These are phyloP conservation scores for Aporophyla lueneburgensis DNA, from an alignment of 2,888 invertebrate species.

Conservation along the genomic window DNA sequence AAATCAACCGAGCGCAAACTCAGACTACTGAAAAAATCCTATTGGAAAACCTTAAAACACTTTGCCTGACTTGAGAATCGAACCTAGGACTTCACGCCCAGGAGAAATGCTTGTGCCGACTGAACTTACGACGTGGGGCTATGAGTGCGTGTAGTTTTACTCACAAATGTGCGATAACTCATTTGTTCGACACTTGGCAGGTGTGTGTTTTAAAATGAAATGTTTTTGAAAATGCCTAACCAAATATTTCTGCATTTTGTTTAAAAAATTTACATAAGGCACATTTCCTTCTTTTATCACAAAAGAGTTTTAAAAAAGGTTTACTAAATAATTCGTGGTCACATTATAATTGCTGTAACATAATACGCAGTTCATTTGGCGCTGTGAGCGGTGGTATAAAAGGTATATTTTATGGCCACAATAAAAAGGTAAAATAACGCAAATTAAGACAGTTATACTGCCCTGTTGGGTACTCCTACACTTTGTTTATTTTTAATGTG, in stretches of 20 bases:
- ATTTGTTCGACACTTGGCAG: too few species aligned
- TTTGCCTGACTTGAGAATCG: neutral
- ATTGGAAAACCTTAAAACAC: neutral
- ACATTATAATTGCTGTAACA: slow-evolving; percentile 26
- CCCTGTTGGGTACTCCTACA: slow-evolving; percentile 5
- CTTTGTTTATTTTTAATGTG: slow-evolving; percentile 28
- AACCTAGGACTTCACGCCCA: neutral
- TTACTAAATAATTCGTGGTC: slow-evolving; percentile 2
- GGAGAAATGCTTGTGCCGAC: too few species aligned
- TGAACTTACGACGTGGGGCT: neutral
- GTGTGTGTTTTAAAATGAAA: too few species aligned
- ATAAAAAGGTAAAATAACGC: slow-evolving; percentile 66
- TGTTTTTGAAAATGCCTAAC: neutral
- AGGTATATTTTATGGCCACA: slow-evolving; percentile 36
- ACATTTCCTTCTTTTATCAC: neutral
- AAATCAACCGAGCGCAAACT: too few species aligned
- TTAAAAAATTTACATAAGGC: too few species aligned
- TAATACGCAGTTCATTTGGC: slow-evolving; percentile 25
- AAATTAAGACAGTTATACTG: slow-evolving; percentile 35
- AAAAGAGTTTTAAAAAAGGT: slow-evolving; percentile 1
- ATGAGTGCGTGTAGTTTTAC: neutral
- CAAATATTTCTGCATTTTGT: neutral
- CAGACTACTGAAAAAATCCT: too few species aligned
- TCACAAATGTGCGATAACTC: neutral
- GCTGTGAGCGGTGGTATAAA: slow-evolving; percentile 9